phyloP scores from a whole-genome alignment of 1,140 invertebrate genomes.

The Macrobrachium rosenbergii region DNA sequence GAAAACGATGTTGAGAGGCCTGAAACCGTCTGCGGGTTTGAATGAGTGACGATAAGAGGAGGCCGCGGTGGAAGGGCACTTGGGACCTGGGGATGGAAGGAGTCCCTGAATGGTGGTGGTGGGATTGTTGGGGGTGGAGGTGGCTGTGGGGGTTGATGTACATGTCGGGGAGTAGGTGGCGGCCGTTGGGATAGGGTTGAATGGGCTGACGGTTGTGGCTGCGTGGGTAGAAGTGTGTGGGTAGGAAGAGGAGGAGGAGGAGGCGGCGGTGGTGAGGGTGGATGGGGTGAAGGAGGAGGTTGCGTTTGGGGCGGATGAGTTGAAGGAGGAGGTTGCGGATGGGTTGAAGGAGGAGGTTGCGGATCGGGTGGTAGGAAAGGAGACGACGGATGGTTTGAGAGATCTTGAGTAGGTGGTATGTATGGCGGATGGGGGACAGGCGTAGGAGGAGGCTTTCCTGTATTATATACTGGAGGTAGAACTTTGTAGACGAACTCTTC shows the following conservation, averaged over 20 bases:
- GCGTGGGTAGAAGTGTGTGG: not conserved
- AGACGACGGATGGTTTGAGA: not conserved
- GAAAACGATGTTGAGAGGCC: too few relatives aligned
- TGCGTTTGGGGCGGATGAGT: not conserved
- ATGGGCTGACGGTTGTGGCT: not conserved
- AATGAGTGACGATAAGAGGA: not conserved
- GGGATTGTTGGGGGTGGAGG: not conserved
- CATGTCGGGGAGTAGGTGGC: not conserved
- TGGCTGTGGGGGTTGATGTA: not conserved
- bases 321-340: not conserved
- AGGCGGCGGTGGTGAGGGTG: not conserved
- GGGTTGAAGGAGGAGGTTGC: not conserved
- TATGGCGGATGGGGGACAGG: constrained; percentile 5
- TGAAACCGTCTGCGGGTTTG: too few relatives aligned
- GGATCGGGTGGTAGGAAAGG: not conserved
- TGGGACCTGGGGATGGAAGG: not conserved
- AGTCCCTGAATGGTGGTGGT: not conserved
- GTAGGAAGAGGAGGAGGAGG: not conserved
- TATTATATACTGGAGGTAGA: constrained; percentile 6
- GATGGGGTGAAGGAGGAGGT: not conserved
- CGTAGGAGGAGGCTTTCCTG: not conserved
- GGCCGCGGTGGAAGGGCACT: not conserved
- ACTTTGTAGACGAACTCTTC: constrained; percentile 6
- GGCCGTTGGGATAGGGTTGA: not conserved
- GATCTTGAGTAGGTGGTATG: not conserved